A percentile compares a stretch with the other conserved stretches of the same genome.
phyloP scores from a whole-genome alignment of 2,113 vertebrate genomes.

The Orthonyx spaldingii region DNA sequence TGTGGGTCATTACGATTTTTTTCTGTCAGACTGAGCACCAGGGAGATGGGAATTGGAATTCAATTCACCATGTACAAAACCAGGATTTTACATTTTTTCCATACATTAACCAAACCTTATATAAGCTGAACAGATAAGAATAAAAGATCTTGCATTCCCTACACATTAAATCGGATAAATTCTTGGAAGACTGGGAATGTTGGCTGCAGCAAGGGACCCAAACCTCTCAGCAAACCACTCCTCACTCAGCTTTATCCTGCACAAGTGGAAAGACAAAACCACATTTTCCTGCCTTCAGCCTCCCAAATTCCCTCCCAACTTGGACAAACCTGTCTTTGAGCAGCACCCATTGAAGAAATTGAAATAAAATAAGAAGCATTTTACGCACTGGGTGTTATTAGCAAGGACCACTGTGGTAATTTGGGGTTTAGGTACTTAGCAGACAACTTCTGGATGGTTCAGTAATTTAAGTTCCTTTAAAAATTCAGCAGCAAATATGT shows the following conservation, averaged over 20 bases:
- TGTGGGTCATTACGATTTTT: rapidly evolving
- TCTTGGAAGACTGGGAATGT: not conserved
- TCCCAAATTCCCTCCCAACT: not conserved
- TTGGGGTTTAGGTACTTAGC: not conserved
- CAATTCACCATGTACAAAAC: rapidly evolving
- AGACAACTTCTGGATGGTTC: not conserved
- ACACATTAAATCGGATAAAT: not conserved
- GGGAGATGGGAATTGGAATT: not conserved
- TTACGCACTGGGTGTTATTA: not conserved
- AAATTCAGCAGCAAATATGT: not conserved
- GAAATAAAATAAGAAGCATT: not conserved
- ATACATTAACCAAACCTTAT: not conserved
- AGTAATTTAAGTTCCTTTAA: not conserved
- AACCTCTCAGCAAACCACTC: not conserved
- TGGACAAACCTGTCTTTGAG: not conserved
- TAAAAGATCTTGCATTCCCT: not conserved
- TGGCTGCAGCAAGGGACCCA: not conserved
- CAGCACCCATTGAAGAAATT: rapidly evolving
- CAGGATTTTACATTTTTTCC: rapidly evolving
- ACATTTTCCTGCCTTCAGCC: not conserved
- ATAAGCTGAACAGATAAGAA: rapidly evolving
- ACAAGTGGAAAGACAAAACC: not conserved
- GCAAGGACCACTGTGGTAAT: not conserved
- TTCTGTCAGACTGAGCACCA: not conserved
- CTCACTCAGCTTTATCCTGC: not conserved